Conservation (phyloP, 2,113 vertebrate genomes). For the Austrofundulus limnaeus region DNA sequence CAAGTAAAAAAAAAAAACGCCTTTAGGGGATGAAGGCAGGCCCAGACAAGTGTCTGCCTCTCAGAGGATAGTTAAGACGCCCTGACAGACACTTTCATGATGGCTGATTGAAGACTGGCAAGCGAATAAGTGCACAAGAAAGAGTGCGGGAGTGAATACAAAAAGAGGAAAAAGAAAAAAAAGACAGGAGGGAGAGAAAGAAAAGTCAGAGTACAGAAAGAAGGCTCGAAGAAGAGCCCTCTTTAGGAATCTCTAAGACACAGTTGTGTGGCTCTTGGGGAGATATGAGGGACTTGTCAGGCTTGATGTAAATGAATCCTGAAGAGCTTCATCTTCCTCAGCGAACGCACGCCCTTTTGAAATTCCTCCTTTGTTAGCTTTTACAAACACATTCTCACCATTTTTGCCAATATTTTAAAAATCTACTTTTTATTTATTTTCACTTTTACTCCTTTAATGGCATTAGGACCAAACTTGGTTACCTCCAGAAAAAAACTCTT, state of each 20-base stretch:
- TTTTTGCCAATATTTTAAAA: constrained; percentile 45
- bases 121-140: constrained; percentile 61
- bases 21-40: constrained; percentile 80
- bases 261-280: constrained; percentile 71
- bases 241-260: constrained; percentile 76
- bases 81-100: constrained; percentile 81
- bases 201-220: constrained; percentile 65
- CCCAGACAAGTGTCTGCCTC: constrained; percentile 80
- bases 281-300: constrained; percentile 83
- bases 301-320: constrained; percentile 85
- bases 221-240: constrained; percentile 60
- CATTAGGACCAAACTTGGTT: too few relatives aligned
- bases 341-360: constrained; percentile 74
- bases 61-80: constrained; percentile 80
- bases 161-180: constrained; percentile 50
- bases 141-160: constrained; percentile 56
- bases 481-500: too few relatives aligned
- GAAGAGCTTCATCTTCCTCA: constrained; percentile 81
- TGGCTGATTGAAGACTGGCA: constrained; percentile 81
- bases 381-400: constrained; percentile 66
- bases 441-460: constrained; percentile 20
- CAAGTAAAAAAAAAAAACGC: constrained; percentile 76
- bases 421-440: constrained; percentile 39
- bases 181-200: constrained; percentile 59
- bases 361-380: constrained; percentile 74